Percentiles rank a stretch among this genome's conserved stretches.
Evolutionary conservation across 2,113 vertebrate genomes (phyloP).

Genomic region (Cnemophilus loriae): DNA sequence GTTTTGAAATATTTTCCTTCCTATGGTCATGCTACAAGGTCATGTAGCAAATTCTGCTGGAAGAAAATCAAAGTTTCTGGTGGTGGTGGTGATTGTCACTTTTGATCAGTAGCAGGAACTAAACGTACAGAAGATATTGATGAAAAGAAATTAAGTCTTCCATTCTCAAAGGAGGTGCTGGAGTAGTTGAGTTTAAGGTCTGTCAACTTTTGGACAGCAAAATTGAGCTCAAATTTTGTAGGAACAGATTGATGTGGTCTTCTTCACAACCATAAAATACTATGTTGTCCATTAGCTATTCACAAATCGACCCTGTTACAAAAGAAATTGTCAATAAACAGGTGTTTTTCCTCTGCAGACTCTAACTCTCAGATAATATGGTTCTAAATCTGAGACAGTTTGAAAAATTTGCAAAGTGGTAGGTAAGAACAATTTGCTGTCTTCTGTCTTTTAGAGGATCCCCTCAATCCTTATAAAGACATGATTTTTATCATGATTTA

Average conservation of each 20-base stretch:
- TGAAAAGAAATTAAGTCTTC: background rate
- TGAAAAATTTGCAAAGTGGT: background rate
- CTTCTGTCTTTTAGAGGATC: background rate
- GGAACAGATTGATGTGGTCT: background rate
- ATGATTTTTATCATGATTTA: background rate
- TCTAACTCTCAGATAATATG: background rate
- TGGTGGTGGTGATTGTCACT: background rate
- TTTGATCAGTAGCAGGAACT: background rate
- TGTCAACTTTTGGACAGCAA: background rate
- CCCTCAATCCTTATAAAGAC: background rate
- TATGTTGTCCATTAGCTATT: background rate
- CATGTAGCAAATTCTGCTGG: background rate
- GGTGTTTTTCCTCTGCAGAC: background rate
- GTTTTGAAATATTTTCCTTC: background rate
- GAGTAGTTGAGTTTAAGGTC: background rate
- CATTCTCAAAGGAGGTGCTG: background rate
- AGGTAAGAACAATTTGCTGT: background rate
- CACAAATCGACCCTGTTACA: background rate
- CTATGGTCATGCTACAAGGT: background rate
- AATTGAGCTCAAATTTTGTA: background rate
- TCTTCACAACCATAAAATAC: background rate
- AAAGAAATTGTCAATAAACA: background rate
- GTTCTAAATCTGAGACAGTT: background rate
- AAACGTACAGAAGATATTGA: background rate
- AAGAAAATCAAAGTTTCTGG: background rate